These are phyloP conservation scores for Rhabdomys dilectus DNA, from an alignment of 2,113 vertebrate genomes.

Conservation along the genomic window DNA sequence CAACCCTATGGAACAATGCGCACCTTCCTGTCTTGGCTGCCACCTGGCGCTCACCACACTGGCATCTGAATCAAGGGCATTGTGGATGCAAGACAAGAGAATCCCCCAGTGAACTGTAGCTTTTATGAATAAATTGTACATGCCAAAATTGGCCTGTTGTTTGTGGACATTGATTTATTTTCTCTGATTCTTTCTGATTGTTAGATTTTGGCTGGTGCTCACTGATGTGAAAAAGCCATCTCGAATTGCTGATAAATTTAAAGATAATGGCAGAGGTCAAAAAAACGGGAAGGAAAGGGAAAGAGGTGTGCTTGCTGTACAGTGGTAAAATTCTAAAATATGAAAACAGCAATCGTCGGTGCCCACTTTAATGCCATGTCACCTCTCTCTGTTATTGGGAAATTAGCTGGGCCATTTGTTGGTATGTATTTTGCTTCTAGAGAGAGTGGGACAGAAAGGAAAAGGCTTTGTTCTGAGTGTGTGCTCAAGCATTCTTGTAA, in stretches of 20 bases:
- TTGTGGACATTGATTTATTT: constrained; percentile 86
- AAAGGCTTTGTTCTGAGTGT: constrained; percentile 73
- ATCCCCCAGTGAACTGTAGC: constrained; percentile 70
- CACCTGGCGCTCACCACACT: constrained; percentile 56
- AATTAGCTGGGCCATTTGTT: constrained; percentile 49
- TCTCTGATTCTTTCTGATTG: constrained; percentile 84
- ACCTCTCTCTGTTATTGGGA: constrained; percentile 37
- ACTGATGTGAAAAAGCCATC: constrained; percentile 88
- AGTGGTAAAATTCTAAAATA: background rate
- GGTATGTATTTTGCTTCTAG: constrained; percentile 40
- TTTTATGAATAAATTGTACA: constrained; percentile 81
- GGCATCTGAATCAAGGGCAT: constrained; percentile 59
- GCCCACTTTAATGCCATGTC: constrained; percentile 35
- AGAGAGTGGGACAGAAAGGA: background rate
- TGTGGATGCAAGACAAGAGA: constrained; percentile 68
- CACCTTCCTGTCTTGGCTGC: constrained; percentile 60
- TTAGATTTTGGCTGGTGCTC: constrained; percentile 85
- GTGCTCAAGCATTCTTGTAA: constrained; percentile 62
- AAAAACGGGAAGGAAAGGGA: constrained; percentile 64
- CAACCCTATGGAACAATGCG: constrained; percentile 29
- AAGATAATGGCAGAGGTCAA: constrained; percentile 86
- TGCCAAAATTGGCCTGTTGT: constrained; percentile 78
- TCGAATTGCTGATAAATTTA: constrained; percentile 84
- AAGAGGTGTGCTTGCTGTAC: background rate
- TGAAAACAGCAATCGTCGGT: background rate